A percentile compares a stretch with the other conserved stretches of the same genome.
phyloP scores from a whole-genome alignment of 2,888 invertebrate species.

The Tiliacea citrago region DNA sequence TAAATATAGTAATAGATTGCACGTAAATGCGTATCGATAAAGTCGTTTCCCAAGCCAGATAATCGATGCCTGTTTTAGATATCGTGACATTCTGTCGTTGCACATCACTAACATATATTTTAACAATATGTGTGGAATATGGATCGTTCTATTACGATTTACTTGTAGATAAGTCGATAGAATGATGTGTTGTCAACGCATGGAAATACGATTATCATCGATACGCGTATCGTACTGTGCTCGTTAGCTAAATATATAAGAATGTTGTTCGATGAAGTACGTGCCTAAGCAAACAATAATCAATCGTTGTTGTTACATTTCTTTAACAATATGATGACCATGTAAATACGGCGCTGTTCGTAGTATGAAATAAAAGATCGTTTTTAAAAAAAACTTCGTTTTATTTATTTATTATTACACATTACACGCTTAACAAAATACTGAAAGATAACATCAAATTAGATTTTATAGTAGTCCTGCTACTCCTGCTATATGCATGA shows the following conservation, averaged over 20 bases:
- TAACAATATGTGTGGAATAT: constrained; percentile 19
- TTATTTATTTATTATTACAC: constrained; percentile 70
- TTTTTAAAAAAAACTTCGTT: constrained; percentile 83
- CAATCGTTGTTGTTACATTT: constrained; percentile 89
- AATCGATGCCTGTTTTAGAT: constrained; percentile 11
- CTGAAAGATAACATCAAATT: constrained; percentile 19
- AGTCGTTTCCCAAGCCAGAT: constrained; percentile 13
- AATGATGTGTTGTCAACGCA: constrained; percentile 16
- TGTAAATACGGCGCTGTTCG: constrained; percentile 91
- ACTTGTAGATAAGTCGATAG: constrained; percentile 15
- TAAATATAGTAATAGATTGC: constrained; percentile 48
- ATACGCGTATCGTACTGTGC: constrained; percentile 62
- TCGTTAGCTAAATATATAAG: constrained; percentile 75
- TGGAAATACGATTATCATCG: constrained; percentile 27
- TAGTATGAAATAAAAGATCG: constrained; percentile 88
- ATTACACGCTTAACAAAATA: constrained; percentile 6
- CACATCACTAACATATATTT: constrained; percentile 32
- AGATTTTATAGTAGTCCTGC: constrained; percentile 17
- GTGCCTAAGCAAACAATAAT: constrained; percentile 88
- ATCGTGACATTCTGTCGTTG: constrained; percentile 10
- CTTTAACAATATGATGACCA: constrained; percentile 90
- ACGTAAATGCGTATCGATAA: constrained; percentile 46
- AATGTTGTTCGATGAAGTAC: constrained; percentile 84
- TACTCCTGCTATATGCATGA: constrained; percentile 34
- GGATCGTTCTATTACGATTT: neutral